Base-by-base conservation (phyloP, 1,140 invertebrate genomes). In the Nylanderia fulva region DNA sequence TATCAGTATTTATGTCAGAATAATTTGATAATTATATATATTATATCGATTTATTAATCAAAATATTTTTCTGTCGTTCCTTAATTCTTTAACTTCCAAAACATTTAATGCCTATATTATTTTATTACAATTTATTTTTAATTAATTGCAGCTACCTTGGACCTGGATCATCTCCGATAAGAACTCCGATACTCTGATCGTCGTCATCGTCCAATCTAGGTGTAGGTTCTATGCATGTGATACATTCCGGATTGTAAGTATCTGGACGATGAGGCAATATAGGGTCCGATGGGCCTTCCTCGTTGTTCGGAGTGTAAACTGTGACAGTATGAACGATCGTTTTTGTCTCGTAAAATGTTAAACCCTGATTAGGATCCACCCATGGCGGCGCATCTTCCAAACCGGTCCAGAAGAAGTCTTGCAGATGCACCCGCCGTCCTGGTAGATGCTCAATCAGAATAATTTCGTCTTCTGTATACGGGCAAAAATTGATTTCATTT, bases 361-460 rank as follows among this genome's bases (percentile, higher is more conserved):
- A 69, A 0, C 92, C 92, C n/a, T 95, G 94, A 42, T 92, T 92
- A 4, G 92, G 90, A 76, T 93, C 92, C 11, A 93, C 52, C 93
- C 94, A 94, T 54, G 94, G 95, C 0, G 96, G 95, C 2, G 97
- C 97, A 90, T 98, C 97, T 1, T 98, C 97, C 0, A 97, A 97
- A 0, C 97, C 97, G 0, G 97, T 98, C 97, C 97, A 98, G 91
- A 98, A 97, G 92, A 98, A 98, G 92, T 98, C 97, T 90, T 98
- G 97, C 74, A 98, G 94, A 84, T 95, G 96, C 86, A 96, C 96
- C 91, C 94, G 96, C 82, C 96, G 95, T 39, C 96, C 95, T 27
- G 95, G 93, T 68, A 96, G 93, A 76, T 95, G 95, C 85, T 95
- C 95, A 33, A 95, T 94, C 6, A 95, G 71, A 21, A 95, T 90